Percentiles rank a stretch among this genome's conserved stretches.
phyloP scores from a whole-genome alignment of 2,113 vertebrate genomes.

The Periophthalmodon schlosseri region DNA sequence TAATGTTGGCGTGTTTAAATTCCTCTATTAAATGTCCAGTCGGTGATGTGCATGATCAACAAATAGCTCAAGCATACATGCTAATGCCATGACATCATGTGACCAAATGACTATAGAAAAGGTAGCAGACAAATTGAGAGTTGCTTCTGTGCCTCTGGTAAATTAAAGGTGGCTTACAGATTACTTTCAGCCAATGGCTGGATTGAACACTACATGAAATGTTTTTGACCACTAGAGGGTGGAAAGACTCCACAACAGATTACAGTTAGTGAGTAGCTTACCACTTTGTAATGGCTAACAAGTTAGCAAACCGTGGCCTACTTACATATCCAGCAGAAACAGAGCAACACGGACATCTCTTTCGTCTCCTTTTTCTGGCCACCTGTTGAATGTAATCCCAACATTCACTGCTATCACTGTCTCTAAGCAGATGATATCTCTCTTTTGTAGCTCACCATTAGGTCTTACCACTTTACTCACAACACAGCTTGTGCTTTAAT shows the following conservation, averaged over 20 bases:
- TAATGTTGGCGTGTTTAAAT: constrained; percentile 22
- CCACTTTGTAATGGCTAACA: constrained; percentile 68
- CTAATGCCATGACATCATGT: constrained; percentile 47
- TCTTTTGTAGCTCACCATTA: constrained; percentile 14
- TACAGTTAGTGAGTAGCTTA: constrained; percentile 69
- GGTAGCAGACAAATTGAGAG: constrained; percentile 75
- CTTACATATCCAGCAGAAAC: constrained; percentile 77
- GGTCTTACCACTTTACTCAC: constrained; percentile 22
- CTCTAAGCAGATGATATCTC: constrained; percentile 36
- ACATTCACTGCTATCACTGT: constrained; percentile 70
- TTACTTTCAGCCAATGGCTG: constrained; percentile 51
- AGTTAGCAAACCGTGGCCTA: constrained; percentile 75
- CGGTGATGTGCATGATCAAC: constrained; percentile 67
- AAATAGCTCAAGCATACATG: constrained; percentile 55
- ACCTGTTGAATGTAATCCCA: constrained; percentile 78
- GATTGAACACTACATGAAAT: constrained; percentile 63
- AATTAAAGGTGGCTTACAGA: constrained; percentile 59
- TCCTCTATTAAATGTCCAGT: constrained; percentile 48
- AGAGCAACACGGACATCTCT: constrained; percentile 76
- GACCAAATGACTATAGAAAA: constrained; percentile 51
- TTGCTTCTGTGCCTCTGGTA: constrained; percentile 71
- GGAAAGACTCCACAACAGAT: constrained; percentile 71
- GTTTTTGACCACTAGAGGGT: constrained; percentile 72
- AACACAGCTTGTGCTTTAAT: constrained; percentile 10
- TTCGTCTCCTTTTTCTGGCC: constrained; percentile 76